These are phyloP conservation scores for Megalonaias nervosa DNA, from an alignment of 1,140 invertebrate species.

Conservation along the genomic window DNA sequence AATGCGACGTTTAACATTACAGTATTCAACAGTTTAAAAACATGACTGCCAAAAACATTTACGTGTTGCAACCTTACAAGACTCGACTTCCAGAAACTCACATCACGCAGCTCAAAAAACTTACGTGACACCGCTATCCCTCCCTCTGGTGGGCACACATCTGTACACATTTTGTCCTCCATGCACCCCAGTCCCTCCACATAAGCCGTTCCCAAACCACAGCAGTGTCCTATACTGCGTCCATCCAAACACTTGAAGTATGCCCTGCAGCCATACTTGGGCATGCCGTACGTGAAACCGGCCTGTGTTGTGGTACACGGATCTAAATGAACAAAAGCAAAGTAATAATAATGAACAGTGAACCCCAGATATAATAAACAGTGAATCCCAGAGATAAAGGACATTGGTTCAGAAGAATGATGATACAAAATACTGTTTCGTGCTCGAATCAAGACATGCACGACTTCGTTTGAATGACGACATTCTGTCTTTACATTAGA, in stretches of 20 bases:
- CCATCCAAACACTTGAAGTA: slow-evolving; percentile 34
- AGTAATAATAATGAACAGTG: neutral
- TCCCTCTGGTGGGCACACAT: slow-evolving; percentile 20
- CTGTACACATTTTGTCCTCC: slow-evolving; percentile 4
- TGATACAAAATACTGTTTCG: too few species aligned
- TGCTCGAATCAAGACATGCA: too few species aligned
- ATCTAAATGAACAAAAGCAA: neutral
- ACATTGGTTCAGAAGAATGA: too few species aligned
- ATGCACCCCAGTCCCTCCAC: slow-evolving; percentile 28
- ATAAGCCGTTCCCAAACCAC: slow-evolving; percentile 24
- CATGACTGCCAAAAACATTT: too few species aligned
- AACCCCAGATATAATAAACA: neutral
- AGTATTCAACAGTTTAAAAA: too few species aligned
- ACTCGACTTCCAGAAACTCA: too few species aligned
- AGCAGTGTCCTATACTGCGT: slow-evolving; percentile 29
- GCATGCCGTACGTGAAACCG: slow-evolving; percentile 22
- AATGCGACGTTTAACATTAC: too few species aligned
- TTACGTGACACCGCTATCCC: slow-evolving; percentile 24
- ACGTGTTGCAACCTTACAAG: too few species aligned
- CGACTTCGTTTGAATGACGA: too few species aligned
- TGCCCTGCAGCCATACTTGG: slow-evolving; percentile 23
- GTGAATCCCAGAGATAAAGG: too few species aligned
- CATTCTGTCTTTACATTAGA: too few species aligned
- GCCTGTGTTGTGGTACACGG: slow-evolving; percentile 4
- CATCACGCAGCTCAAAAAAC: neutral